Conservation (phyloP, 2,888 invertebrate species). For the Drosophila fulvimacula region DNA sequence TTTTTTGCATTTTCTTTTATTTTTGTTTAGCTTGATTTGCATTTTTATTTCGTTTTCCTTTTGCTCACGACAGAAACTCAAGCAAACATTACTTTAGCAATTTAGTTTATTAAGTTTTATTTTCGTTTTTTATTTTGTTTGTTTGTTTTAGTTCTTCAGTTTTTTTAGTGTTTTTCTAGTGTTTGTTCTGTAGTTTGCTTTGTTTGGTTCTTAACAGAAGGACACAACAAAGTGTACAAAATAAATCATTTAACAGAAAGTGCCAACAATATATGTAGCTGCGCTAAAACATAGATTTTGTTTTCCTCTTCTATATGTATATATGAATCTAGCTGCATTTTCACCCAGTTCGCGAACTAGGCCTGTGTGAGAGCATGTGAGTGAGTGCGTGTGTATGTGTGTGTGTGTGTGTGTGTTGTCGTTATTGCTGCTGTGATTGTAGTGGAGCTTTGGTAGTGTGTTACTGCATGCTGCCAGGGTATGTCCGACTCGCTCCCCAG, state of each 20-base stretch:
- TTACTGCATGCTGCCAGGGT: slow-evolving; percentile 58
- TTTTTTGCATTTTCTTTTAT: slow-evolving; percentile 14
- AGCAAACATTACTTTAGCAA: slow-evolving; percentile 66
- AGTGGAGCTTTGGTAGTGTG: slow-evolving; percentile 44
- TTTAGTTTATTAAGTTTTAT: slow-evolving; percentile 39
- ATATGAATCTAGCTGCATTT: slow-evolving; percentile 69
- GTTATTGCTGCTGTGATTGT: slow-evolving; percentile 32
- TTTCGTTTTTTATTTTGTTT: slow-evolving; percentile 12
- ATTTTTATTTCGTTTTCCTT: slow-evolving; percentile 38
- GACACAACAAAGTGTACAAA: slow-evolving; percentile 44
- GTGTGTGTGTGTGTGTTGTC: slow-evolving; percentile 37
- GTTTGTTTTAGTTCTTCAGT: slow-evolving; percentile 29
- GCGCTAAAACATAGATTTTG: slow-evolving; percentile 62
- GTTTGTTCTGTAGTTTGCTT: slow-evolving; percentile 56
- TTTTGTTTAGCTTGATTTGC: slow-evolving; percentile 36
- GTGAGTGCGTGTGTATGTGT: slow-evolving; percentile 42
- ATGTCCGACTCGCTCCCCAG: slow-evolving; percentile 25
- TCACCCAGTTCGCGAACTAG: slow-evolving; percentile 45
- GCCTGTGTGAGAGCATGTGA: slow-evolving; percentile 27
- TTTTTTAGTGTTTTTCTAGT: slow-evolving; percentile 51
- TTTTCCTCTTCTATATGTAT: slow-evolving; percentile 29
- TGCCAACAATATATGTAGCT: slow-evolving; percentile 61
- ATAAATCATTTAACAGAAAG: slow-evolving; percentile 69
- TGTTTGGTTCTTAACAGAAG: slow-evolving; percentile 44
- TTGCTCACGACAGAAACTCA: slow-evolving; percentile 52